Base-by-base conservation (phyloP, 2,888 invertebrate genomes). In the Phrixothrix hirtus region DNA sequence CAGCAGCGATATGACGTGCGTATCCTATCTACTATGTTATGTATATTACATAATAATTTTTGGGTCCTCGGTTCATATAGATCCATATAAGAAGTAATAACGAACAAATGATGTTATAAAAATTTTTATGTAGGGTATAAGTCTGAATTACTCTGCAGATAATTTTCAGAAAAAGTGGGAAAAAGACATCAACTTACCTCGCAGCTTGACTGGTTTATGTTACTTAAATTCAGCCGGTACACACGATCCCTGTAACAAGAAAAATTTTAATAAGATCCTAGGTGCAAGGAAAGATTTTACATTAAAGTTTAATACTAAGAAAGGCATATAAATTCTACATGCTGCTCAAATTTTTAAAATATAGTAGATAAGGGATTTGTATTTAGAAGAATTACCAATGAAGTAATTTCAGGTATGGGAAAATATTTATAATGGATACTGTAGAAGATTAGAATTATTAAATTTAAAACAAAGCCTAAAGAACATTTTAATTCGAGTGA, bases 151-250 rank as follows among this genome's bases (percentile, higher is more conserved):
- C 42, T 35, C 29, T 15, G 35, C 35, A 46, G 36, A 46, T 46
- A 38, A 47, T 53, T 47, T 53, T 31, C n/a, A 43, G 30, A 17
- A 38, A 47, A 45, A 42, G 35, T 34, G 32, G 27, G 39, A 43
- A 45, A 46, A 37, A 17, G 43, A 29, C 47, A 48, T 56, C 50
- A 46, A 80, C 85, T 83, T 76, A 86, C 91, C 81, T 90, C 89
- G 75, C 91, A 91, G 74, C 85, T 86, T 59, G 90, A 88, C 70
- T 88, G 85, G 76, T 88, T 90, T 76, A 92, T 89, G 77, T 91
- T 91, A 81, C 88, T 88, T 77, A 91, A 81, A 76, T 90, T 90
- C 70, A 91, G 81, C 70, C 87, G 79, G 78, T 85, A 90, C 64
- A 90, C 81, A 68, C 88, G 87, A 76, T 90, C 90, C 90, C 90